Base-by-base conservation (phyloP, 1,140 invertebrate species). In the Drosophila mauritiana region DNA sequence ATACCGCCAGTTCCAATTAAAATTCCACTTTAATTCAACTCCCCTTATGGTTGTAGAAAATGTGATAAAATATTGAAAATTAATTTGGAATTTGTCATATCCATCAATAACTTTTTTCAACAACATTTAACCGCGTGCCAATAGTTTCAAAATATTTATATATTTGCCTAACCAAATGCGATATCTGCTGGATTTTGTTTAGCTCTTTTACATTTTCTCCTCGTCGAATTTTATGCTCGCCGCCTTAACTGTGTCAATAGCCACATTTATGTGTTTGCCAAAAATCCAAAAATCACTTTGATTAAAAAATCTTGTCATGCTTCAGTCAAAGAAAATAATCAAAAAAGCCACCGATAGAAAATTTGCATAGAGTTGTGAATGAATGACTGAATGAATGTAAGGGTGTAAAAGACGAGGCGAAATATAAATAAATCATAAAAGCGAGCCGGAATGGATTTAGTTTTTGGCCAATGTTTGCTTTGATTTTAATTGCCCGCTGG, bases 281-380 rank as follows among this genome's bases (percentile, higher is more conserved):
- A 78, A 80, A 81, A 78, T 80, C 49, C 73, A 56, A 78, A 80
- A 81, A 78, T 80, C 64, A 84, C 25, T 80, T 89, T 89, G 85
- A 89, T 88, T 88, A 70, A 88, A 88, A 88, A 89, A 88, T 78
- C 77, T 80, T 84, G 84, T 89, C 84, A 88, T 83, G 84, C 80
- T 89, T 88, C 84, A 68, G 42, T 89, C 76, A 89, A 74, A 68
- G 56, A 59, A 52, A 76, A 59, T 69, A 51, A 36, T 34, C 46
- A 59, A 68, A 80, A 64, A 51, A 61, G 52, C 51, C 43, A 70
- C 64, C 53, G 53, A 58, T 58, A 64, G 25, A n/a, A 51, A 78
- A 88, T 88, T 88, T 88, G 80, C 84, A 88, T 88, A 88, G 67
- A 56, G 27, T 61, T 80, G 75, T 69, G 79, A 88, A 83, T 88